These are phyloP conservation scores for Pungitius pungitius DNA, from an alignment of 2,113 vertebrate genomes.

Conservation along the genomic window DNA sequence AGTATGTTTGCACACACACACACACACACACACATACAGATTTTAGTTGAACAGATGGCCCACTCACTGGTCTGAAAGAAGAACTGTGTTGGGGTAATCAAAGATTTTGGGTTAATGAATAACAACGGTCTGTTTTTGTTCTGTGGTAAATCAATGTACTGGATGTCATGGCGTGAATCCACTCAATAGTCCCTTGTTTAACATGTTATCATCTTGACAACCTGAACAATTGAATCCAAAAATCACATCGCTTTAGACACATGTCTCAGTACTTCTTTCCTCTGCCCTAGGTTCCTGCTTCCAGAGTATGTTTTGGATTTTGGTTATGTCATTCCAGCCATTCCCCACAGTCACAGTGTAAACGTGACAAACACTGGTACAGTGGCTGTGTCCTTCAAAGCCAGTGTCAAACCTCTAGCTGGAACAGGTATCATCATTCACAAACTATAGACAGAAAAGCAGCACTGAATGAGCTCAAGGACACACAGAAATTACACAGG, in stretches of 20 bases:
- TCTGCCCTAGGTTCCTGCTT: slow-evolving; percentile 40
- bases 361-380: slow-evolving; percentile 54
- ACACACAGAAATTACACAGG: too few relatives aligned
- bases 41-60: slow-evolving; percentile 33
- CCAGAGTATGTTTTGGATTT: slow-evolving; percentile 72
- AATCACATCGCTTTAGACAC: too few relatives aligned
- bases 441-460: too few relatives aligned
- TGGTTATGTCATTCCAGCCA: slow-evolving; percentile 50
- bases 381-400: slow-evolving; percentile 59
- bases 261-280: not conserved
- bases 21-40: not conserved
- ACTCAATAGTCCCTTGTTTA: not conserved
- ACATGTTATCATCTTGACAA: too few relatives aligned
- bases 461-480: too few relatives aligned
- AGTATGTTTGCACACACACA: slow-evolving; percentile 42
- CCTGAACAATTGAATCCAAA: not conserved
- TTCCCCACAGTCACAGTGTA: slow-evolving; percentile 34
- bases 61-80: slow-evolving; percentile 8
- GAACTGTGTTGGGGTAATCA: slow-evolving; percentile 27
- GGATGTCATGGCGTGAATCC: not conserved
- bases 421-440: slow-evolving; percentile 54
- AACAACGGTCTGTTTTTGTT: not conserved
- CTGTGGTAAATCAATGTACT: not conserved
- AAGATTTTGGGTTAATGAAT: slow-evolving; percentile 27
- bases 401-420: slow-evolving; percentile 43